Base-by-base conservation (phyloP, 2,113 vertebrate species). In the Chionodraco myersi region DNA sequence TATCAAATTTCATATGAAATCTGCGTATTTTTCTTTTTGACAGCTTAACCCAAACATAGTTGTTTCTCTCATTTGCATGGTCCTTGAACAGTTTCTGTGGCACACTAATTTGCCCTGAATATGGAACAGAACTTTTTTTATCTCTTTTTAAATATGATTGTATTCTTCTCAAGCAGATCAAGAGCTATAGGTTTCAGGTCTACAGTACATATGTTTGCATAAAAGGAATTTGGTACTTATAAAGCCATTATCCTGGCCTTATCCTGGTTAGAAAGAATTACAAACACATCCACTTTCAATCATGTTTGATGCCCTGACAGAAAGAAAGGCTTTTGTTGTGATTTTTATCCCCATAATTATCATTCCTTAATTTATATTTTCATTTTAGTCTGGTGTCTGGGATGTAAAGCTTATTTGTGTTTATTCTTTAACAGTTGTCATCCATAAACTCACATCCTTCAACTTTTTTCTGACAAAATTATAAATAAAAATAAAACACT, bases 181-280 rank as follows among this genome's bases (percentile, higher is more conserved):
- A 60, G 0, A 21, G 23, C 15, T 30, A 16, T 49, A 7, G 15
- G 5, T 30, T 47, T 30, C 9, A 45, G 2, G 14, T 34, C 5
- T 2, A 69, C 21, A 21, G 21, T 21, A 21, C 7, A 11, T 12
- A 62, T 5, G 3, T 36, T 61, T 23, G 3, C 18, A 15, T 70
- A 61, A 23, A 52, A 59, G 9, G 13, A 47, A 8, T 3, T 14
- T 10, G 26, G 15, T n/a, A 45, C 44, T 23, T 11, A 49, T 8
- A 49, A 56, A 7, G 18, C 3, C 30, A 15, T 10, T 61, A 56
- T n/a, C 73, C 82, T 79, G 14, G 62, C 6, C 36, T 41, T 41
- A 41, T 41, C 36, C 36, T 85, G 86, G 71, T 45, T 54, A 63
- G 2, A 54, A 62, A 41, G 8, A 34, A 23, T 52, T 41, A 41